Evolutionary conservation across 2,113 vertebrate species (phyloP).

Genomic region (Melanerpes formicivorus): DNA sequence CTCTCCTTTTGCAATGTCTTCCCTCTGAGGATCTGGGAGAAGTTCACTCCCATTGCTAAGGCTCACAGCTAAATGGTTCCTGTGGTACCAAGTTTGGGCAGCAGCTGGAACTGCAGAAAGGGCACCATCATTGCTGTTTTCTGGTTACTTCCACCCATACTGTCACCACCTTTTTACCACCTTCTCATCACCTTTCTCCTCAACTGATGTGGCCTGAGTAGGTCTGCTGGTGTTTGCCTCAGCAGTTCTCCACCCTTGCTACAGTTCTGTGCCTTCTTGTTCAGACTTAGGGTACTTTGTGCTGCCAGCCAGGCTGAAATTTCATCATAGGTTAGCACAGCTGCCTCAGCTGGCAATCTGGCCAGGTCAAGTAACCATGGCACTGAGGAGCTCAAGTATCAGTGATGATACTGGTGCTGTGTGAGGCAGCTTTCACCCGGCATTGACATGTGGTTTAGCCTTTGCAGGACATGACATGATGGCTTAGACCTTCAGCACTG

Average conservation of each 20-base stretch:
- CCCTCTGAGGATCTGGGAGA: not conserved
- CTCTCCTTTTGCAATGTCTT: not conserved
- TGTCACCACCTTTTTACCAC: not conserved
- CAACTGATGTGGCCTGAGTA: not conserved
- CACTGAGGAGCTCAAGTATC: not conserved
- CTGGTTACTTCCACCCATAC: not conserved
- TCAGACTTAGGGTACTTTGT: not conserved
- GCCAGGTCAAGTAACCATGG: not conserved
- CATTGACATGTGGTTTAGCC: not conserved
- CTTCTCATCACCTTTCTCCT: not conserved
- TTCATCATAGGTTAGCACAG: not conserved
- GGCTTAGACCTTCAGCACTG: not conserved
- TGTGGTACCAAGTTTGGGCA: not conserved
- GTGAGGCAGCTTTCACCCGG: not conserved
- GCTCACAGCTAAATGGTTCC: not conserved
- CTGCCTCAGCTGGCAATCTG: not conserved
- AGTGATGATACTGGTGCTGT: not conserved
- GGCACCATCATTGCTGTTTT: not conserved
- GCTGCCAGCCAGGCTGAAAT: conserved; percentile 5
- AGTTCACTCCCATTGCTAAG: not conserved
- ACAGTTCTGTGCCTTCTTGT: not conserved
- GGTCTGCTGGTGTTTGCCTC: not conserved
- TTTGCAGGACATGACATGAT: rapidly evolving
- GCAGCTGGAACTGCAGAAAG: not conserved
- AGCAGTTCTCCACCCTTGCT: not conserved